These are phyloP conservation scores for Serilophus lunatus DNA, from an alignment of 2,113 vertebrate species.

Conservation along the genomic window DNA sequence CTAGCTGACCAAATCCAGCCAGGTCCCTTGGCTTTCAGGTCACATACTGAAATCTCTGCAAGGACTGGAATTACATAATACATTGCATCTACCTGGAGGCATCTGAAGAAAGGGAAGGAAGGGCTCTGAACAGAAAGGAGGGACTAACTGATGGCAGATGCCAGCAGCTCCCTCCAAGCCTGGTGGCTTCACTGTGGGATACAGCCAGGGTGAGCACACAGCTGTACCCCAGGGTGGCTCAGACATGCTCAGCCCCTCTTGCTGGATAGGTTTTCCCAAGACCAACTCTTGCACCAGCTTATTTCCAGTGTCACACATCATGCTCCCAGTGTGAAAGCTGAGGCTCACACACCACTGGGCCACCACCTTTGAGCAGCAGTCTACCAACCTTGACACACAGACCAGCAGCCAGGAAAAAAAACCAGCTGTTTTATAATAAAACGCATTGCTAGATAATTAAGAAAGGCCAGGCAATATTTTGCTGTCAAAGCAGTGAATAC, in stretches of 20 bases:
- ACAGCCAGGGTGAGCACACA: neutral
- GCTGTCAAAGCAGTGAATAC: neutral
- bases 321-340: neutral
- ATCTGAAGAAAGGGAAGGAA: neutral
- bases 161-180: neutral
- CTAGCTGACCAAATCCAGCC: neutral
- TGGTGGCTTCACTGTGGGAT: neutral
- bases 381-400: neutral
- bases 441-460: neutral
- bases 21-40: neutral
- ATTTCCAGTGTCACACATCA: neutral
- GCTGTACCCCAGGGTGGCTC: neutral
- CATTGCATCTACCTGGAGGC: neutral
- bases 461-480: constrained; percentile 1
- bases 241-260: neutral
- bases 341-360: neutral
- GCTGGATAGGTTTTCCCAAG: neutral
- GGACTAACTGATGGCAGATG: neutral
- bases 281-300: neutral
- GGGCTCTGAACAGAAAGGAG: neutral
- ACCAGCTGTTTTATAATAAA: neutral
- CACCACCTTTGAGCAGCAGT: neutral
- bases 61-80: neutral
- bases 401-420: neutral
- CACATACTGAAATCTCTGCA: neutral